Conservation (phyloP, 2,888 invertebrate species). For the Uropetala carovei region DNA sequence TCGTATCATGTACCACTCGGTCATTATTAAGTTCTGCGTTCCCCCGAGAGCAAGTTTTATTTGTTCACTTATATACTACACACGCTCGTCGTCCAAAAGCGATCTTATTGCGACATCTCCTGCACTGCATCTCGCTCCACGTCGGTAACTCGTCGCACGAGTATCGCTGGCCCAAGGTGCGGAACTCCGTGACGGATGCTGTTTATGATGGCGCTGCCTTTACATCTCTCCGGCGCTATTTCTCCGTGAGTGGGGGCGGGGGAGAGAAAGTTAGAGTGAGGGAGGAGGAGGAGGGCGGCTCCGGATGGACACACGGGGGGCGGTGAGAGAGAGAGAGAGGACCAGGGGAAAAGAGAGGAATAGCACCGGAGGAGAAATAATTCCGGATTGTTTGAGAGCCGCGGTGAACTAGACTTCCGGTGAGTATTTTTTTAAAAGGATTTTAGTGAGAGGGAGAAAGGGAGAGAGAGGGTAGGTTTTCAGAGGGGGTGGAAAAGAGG, state of each 20-base stretch:
- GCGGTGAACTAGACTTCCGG: not conserved
- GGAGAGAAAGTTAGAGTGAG: not conserved
- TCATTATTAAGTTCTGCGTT: no score
- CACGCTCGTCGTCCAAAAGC: no score
- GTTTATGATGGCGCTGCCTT: not conserved
- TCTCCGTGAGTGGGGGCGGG: not conserved
- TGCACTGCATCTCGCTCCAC: not conserved
- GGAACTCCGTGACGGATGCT: slow-evolving; percentile 22
- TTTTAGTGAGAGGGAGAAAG: not conserved
- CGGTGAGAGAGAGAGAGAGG: not conserved
- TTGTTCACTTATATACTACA: not conserved
- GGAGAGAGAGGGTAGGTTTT: not conserved
- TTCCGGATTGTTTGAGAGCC: not conserved
- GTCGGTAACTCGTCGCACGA: not conserved
- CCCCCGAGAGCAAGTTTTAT: not conserved
- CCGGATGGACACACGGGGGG: not conserved
- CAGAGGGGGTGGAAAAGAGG: not conserved
- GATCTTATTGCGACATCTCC: not conserved
- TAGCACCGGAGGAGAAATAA: not conserved
- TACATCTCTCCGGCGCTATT: not conserved
- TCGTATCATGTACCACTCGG: no score
- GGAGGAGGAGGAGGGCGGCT: not conserved
- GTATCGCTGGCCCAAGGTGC: slow-evolving; percentile 4
- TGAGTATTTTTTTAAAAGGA: slow-evolving; percentile 14
- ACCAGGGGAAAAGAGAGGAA: not conserved